Base-by-base conservation (phyloP, 2,888 invertebrate genomes). In the Pollenia angustigena region DNA sequence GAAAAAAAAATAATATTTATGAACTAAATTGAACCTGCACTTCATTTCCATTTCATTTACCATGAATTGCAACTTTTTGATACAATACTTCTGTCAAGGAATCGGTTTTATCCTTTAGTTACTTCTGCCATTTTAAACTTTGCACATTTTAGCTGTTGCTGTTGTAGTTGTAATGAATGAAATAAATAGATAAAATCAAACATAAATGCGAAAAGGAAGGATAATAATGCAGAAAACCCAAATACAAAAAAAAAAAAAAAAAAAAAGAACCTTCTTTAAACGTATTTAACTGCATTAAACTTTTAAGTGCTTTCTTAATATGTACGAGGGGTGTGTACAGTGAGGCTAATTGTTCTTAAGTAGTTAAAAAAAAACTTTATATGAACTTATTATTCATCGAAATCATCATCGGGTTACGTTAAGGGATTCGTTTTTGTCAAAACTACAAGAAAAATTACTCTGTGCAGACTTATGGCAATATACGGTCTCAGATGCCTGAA, bases 261-360 rank as follows among this genome's bases (percentile, higher is more conserved):
- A 18, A 9, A 48, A 32, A 7, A 66, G 58, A 56, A 58, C 40
- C 90, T 90, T 89, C 89, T 87, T 89, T 91, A 91, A 91, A 91
- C 91, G 92, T 92, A 92, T 92, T 91, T 90, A 90, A 90, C 90
- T 89, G 90, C 91, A 91, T 90, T 91, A 91, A 91, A 90, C 89
- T 87, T 79, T 89, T 89, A 89, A 89, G 88, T 89, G 89, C 68
- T 83, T 79, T 48, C 12, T 40, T 71, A 79, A 50, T 69, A 58
- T 52, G 42, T 69, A 40, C 72, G 74, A 64, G 72, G 64, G 50
- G 0, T n/a, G 60, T n/a, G n/a, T 52, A 52, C 12, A 50, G 14
- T 23, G 18, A 2, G 18, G 2, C 18, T 23, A 23, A 23, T 23
- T 23, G 1, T 23, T 2, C 18, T 23, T 23, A 23, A 23, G 18